Evolutionary conservation across 2,113 vertebrate species (phyloP).

Genomic region (Phaetusa simplex): DNA sequence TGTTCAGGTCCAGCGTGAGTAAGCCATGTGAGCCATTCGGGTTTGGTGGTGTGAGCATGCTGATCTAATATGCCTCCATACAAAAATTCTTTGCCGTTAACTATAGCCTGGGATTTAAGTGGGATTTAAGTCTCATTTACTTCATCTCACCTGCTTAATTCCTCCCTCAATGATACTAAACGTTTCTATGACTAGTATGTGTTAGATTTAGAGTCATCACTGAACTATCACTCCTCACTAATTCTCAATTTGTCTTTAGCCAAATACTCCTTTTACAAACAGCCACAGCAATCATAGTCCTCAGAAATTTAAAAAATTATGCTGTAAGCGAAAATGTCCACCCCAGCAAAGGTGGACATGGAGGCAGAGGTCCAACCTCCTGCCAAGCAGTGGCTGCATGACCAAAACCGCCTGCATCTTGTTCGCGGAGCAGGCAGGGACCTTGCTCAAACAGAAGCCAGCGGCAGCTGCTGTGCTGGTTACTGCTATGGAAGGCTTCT

Average conservation of each 20-base stretch:
- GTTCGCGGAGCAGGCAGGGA: accelerated
- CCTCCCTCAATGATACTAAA: neutral
- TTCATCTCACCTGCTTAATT: neutral
- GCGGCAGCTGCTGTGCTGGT: neutral
- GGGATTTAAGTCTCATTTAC: neutral
- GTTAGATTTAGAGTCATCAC: neutral
- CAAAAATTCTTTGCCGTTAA: neutral
- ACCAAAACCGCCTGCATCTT: neutral
- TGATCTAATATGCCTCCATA: neutral
- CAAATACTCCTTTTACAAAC: neutral
- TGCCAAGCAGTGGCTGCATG: neutral
- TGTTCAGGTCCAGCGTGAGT: neutral
- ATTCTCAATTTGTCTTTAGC: neutral
- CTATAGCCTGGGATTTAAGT: neutral
- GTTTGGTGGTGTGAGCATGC: neutral
- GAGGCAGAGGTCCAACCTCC: neutral
- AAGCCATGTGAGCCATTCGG: neutral
- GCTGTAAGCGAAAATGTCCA: neutral
- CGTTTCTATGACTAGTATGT: neutral
- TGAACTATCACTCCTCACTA: neutral
- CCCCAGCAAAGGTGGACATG: neutral
- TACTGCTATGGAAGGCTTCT: neutral
- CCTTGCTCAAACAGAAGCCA: neutral
- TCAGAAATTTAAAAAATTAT: neutral
- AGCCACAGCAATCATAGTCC: neutral